phyloP scores from a whole-genome alignment of 2,797 vertebrate species.

The Syngnathus acus region DNA sequence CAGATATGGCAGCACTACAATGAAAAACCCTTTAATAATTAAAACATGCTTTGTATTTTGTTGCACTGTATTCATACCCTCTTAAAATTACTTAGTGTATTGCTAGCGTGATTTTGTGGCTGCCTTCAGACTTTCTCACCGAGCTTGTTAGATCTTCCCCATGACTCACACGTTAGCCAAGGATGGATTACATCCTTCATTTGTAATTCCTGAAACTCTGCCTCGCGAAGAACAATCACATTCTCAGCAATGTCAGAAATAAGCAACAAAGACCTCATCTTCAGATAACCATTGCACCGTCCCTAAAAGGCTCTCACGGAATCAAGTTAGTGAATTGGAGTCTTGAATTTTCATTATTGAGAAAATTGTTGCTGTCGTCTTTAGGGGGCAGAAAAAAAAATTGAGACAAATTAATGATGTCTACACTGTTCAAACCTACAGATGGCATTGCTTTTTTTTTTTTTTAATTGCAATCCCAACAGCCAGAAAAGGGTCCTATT shows the following conservation, averaged over 20 bases:
- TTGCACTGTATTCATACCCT: not conserved
- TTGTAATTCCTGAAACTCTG: constrained; percentile 15
- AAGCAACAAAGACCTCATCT: constrained; percentile 23
- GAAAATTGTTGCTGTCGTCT: constrained; percentile 5
- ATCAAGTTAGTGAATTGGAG: constrained; percentile 26
- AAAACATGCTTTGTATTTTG: constrained; percentile 6
- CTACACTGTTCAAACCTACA: not conserved
- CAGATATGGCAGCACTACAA: too few relatives aligned
- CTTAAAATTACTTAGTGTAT: not conserved
- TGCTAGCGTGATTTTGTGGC: not conserved
- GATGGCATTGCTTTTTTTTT: constrained; percentile 13
- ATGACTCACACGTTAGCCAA: constrained; percentile 15
- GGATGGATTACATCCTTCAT: constrained; percentile 13
- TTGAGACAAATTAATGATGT: not conserved
- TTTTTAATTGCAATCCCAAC: constrained; percentile 40
- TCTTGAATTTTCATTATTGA: constrained; percentile 14
- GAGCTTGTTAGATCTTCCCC: constrained; percentile 17
- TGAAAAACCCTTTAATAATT: not conserved
- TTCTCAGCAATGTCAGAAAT: constrained; percentile 19
- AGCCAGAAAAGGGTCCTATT: constrained; percentile 29
- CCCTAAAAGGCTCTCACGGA: constrained; percentile 7
- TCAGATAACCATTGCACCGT: constrained; percentile 13
- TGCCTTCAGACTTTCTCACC: constrained; percentile 11
- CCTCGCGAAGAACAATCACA: constrained; percentile 9
- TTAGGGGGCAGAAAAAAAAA: not conserved